These are phyloP conservation scores for Salvator merianae DNA, from an alignment of 2,113 vertebrate genomes.

Conservation along the genomic window DNA sequence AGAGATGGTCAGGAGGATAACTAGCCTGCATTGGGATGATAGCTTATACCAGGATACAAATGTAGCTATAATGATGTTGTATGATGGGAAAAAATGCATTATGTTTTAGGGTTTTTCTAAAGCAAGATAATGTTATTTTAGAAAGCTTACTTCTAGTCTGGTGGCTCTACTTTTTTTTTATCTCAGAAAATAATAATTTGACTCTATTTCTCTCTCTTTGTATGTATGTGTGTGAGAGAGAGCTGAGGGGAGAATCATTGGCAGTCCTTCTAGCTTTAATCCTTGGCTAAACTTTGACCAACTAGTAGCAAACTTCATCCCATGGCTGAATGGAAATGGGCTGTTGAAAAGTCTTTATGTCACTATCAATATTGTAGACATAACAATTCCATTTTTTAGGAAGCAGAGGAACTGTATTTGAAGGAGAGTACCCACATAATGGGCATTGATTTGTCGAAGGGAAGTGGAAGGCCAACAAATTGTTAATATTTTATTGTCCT, in stretches of 20 bases:
- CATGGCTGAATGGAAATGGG: not conserved
- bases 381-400: not conserved
- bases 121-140: too few relatives aligned
- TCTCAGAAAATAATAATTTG: not conserved
- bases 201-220: too few relatives aligned
- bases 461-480: not conserved
- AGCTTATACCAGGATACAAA: not conserved
- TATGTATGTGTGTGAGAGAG: too few relatives aligned
- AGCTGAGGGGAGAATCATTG: too few relatives aligned
- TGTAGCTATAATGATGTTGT: not conserved
- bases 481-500: not conserved
- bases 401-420: not conserved
- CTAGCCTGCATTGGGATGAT: not conserved
- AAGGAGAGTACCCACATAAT: not conserved
- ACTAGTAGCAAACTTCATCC: not conserved
- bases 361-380: slow-evolving; percentile 5
- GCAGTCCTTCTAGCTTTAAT: not conserved
- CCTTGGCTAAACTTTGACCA: not conserved
- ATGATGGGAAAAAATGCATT: not conserved
- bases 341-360: not conserved
- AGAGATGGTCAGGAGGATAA: not conserved
- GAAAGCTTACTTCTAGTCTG: too few relatives aligned
- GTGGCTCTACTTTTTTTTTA: too few relatives aligned
- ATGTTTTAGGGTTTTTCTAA: not conserved
- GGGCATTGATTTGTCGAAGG: not conserved